These are phyloP conservation scores for Rhynchonycteris naso DNA, from an alignment of 2,797 vertebrate genomes.

Conservation along the genomic window DNA sequence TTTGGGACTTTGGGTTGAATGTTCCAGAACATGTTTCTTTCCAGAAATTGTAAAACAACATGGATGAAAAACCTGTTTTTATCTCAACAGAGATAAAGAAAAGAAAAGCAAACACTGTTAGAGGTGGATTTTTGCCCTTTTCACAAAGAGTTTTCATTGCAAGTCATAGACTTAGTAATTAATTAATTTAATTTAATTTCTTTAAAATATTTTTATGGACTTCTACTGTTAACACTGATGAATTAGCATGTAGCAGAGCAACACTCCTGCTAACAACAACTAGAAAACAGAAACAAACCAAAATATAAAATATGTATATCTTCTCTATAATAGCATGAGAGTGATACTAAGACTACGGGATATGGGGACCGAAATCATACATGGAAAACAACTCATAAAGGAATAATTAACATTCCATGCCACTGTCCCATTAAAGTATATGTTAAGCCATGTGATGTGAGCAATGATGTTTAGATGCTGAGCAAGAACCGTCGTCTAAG, in stretches of 20 bases:
- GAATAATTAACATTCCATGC: background rate
- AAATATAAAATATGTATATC: background rate
- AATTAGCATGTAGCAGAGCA: background rate
- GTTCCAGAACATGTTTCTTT: background rate
- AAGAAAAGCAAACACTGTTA: conserved; percentile 46
- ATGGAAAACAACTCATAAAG: background rate
- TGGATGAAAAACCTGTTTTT: background rate
- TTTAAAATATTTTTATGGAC: background rate
- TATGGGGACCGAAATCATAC: background rate
- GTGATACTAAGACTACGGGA: background rate
- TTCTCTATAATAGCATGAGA: background rate
- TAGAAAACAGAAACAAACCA: background rate
- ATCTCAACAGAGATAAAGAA: conserved; percentile 1
- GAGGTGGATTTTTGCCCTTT: background rate
- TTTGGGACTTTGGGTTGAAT: background rate
- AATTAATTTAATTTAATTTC: background rate
- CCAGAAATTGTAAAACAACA: conserved; percentile 25
- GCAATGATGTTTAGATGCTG: background rate
- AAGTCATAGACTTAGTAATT: background rate
- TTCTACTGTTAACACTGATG: background rate
- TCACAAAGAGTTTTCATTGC: background rate
- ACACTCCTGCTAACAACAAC: background rate
- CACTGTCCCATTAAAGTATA: background rate
- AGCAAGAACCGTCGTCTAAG: background rate
- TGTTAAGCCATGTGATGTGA: background rate